Percentiles rank a stretch among this genome's conserved stretches.
These are phyloP conservation scores for Cairina moschata DNA, from an alignment of 2,113 vertebrate species.

Conservation along the genomic window DNA sequence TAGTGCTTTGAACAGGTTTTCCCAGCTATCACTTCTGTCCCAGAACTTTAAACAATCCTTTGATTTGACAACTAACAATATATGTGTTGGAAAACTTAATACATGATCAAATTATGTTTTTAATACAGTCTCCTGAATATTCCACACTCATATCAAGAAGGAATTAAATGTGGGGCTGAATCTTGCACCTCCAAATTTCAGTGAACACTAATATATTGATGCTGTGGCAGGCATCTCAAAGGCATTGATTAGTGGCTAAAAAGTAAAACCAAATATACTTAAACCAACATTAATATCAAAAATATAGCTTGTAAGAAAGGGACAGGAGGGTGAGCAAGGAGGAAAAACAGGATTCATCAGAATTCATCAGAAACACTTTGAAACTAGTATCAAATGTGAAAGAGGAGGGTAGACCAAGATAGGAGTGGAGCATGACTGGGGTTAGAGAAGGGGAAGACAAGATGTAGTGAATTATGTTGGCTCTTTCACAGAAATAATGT, in stretches of 20 bases:
- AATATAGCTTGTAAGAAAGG: not conserved
- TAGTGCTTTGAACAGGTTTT: not conserved
- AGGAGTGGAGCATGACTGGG: not conserved
- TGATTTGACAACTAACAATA: not conserved
- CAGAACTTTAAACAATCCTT: not conserved
- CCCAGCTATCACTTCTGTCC: not conserved
- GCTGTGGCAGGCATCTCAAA: not conserved
- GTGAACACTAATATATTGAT: not conserved
- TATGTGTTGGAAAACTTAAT: not conserved
- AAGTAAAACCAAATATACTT: not conserved
- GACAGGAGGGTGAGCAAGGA: not conserved
- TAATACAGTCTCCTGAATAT: not conserved
- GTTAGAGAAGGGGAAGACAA: not conserved
- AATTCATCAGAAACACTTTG: not conserved
- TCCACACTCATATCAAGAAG: not conserved
- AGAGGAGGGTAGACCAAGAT: not conserved
- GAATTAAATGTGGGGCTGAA: not conserved
- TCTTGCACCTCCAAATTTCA: not conserved
- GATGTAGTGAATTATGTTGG: not conserved
- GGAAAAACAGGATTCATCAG: not conserved
- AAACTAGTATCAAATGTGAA: not conserved
- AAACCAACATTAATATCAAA: accelerated
- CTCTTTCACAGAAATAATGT: not conserved
- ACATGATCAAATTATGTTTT: not conserved
- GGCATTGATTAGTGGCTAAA: not conserved